Evolutionary conservation across 1,140 invertebrate genomes (phyloP), one percentile per base, ranked within the genome.

Genomic region (Ooceraea biroi): DNA sequence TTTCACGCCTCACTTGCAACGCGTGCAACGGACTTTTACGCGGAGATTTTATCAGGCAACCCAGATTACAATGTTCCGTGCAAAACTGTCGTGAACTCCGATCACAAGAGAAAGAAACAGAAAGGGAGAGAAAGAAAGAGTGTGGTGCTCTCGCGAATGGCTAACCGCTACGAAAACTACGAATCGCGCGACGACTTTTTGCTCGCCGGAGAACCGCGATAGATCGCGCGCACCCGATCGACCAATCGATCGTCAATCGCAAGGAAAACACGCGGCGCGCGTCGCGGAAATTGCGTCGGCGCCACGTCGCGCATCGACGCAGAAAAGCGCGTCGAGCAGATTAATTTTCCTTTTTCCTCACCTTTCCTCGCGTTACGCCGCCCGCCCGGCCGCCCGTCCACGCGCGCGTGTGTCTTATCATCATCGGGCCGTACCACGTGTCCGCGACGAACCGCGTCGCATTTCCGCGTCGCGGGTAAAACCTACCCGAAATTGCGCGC

Each of bases 261-360:
- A 65, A 44, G 44, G 19, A 41, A 58, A 80, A 68, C 44, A 30
- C 74, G 72, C 76, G 65, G 4, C 50, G 50, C 74, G 72, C 76
- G 65, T 1, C 50, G 50, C 50, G 65, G 76, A 80, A 80, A 80
- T 80, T 80, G 65, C 76, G 65, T 80, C 22, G 76, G 50, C 76
- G 76, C 50, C 74, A 66, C 60, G 74, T 65, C 14, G 48, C 74
- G 8, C 27, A 22, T 74, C 72, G 78, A 68, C 30, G 76, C 36
- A 55, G 74, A 74, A 88, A 87, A 83, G 50, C 72, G 4, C 55
- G 41, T 77, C 60, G 57, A 41, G 58, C 36, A 44, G 3, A 55
- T 22, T 50, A 14, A 63, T 57, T 27, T 48, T 36, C 55, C 30
- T n/a, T 48, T 82, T 48, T 82, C 30, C 68, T 57, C 36, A 22